phyloP scores from a whole-genome alignment of 2,113 vertebrate genomes.

The Aegotheles bennettii region DNA sequence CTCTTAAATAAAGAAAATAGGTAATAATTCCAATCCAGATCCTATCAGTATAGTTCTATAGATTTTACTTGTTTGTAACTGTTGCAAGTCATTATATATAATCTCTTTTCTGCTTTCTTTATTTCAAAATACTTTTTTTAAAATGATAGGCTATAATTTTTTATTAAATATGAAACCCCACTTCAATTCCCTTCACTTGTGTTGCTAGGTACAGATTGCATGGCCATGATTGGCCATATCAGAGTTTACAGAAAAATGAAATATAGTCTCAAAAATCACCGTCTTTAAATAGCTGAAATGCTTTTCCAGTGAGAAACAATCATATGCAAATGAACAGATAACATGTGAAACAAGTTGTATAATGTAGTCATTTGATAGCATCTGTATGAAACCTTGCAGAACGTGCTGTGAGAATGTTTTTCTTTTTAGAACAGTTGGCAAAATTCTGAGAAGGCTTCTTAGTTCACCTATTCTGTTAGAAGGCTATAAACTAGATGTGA shows the following conservation, averaged over 20 bases:
- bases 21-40: neutral
- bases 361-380: neutral
- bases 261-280: rapidly evolving
- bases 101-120: neutral
- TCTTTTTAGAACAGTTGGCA: neutral
- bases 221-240: neutral
- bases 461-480: neutral
- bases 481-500: neutral
- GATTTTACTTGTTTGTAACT: neutral
- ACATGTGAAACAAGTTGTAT: neutral
- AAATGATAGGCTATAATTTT: neutral
- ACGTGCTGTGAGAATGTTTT: neutral
- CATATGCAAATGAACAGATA: neutral
- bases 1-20: neutral
- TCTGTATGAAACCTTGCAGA: neutral
- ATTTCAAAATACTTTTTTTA: neutral
- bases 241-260: neutral
- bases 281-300: neutral
- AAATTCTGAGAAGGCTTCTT: neutral
- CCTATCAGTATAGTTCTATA: neutral
- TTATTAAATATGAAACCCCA: neutral
- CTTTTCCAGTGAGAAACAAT: neutral
- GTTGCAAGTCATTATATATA: neutral
- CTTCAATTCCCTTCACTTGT: neutral
- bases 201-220: neutral